Base-by-base conservation (phyloP, 2,113 vertebrate genomes). In the Regulus satrapa region DNA sequence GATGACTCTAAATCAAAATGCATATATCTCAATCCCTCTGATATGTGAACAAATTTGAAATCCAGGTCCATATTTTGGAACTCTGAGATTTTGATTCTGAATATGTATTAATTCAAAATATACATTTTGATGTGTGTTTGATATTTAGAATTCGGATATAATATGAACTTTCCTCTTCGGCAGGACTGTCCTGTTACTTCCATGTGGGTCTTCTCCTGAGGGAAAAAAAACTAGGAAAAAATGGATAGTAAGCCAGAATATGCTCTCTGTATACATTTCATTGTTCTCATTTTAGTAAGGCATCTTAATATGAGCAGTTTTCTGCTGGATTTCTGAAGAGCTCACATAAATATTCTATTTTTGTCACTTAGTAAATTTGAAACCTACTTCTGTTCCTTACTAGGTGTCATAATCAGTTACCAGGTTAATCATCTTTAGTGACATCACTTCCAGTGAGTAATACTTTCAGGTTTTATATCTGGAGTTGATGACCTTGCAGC, bases 371-470 rank as follows among this genome's bases (percentile, higher is more conserved):
- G 18, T 48, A 55, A 40, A 64, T 73, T 40, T 91, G 66, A 79
- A 63, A 63, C 71, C 51, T 72, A 63, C 34, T 25, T 80, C 68
- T 85, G 10, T 88, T 18, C 29, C 68, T 73, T 94, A 55, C n/a
- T 56, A 96, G 95, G 95, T 97, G 92, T 97, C 96, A 96, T 91
- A 97, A 97, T 94, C 94, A 76, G 89, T 94, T 97, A 97, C 84
- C 82, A 78, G 66, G 90, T 97, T 96, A 97, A 98, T 96, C 55
- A 68, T 59, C 97, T 96, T 45, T 88, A 74, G 74, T 79, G 94
- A 94, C 94, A 95, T 98, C 96, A 97, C 97, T 98, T 96, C 80
- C 86, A 96, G n/a, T 89, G 89, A 97, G 61, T 87, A 88, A 93
- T 72, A 82, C 76, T 97, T 97, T 96, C 97, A 98, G 97, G 94